phyloP scores from a whole-genome alignment of 2,797 vertebrate genomes.

The Coendou prehensilis region DNA sequence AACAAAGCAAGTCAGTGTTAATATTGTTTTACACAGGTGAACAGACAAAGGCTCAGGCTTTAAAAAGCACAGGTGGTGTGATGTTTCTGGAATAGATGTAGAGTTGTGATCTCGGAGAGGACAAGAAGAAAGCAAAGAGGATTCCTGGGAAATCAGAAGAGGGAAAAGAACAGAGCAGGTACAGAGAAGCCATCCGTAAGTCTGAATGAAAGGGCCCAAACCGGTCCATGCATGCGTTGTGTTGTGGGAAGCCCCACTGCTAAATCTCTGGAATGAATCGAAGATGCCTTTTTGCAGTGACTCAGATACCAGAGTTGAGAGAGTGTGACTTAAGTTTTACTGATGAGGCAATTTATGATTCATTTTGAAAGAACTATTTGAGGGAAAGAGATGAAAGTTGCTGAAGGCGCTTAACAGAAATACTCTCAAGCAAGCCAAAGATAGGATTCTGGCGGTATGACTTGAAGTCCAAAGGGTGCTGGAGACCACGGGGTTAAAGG shows the following conservation, averaged over 20 bases:
- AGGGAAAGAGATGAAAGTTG: conserved; percentile 36
- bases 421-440: background rate
- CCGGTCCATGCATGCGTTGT: background rate
- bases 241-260: background rate
- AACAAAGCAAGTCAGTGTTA: background rate
- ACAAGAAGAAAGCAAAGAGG: background rate
- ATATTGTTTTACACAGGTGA: background rate
- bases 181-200: background rate
- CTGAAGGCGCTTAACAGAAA: background rate
- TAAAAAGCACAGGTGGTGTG: background rate
- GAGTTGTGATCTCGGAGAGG: background rate
- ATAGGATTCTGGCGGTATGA: background rate
- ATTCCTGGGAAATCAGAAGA: conserved; percentile 12
- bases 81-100: background rate
- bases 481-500: background rate
- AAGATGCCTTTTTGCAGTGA: background rate
- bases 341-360: background rate
- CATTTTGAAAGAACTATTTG: conserved; percentile 24
- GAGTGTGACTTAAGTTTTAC: background rate
- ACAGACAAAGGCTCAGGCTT: background rate
- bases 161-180: background rate
- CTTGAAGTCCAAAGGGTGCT: background rate
- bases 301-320: background rate
- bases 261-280: background rate
- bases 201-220: background rate